Percentiles rank a stretch among this genome's conserved stretches.
Conservation (phyloP, 2,797 vertebrate genomes). For the Aratinga solstitialis region DNA sequence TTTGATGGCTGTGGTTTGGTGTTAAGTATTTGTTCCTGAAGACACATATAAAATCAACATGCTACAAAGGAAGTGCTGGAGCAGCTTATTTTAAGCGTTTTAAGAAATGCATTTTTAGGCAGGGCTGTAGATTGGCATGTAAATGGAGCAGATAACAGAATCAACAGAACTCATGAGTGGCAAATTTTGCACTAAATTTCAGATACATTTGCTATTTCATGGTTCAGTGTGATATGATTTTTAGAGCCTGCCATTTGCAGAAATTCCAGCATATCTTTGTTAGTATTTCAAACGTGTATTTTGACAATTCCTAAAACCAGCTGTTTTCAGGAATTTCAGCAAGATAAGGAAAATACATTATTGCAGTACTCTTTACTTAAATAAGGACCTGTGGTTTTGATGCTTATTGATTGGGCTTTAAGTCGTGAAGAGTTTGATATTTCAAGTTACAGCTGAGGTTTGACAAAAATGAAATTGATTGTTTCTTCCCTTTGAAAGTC, state of each 20-base stretch:
- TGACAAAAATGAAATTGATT: constrained; percentile 18
- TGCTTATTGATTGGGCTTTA: not conserved
- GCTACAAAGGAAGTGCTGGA: not conserved
- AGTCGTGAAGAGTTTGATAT: not conserved
- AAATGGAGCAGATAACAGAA: constrained; percentile 46
- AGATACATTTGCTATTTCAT: constrained; percentile 44
- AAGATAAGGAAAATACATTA: not conserved
- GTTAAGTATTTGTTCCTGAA: constrained; percentile 10
- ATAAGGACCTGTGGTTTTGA: not conserved
- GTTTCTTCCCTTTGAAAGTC: not conserved
- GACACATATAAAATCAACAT: not conserved
- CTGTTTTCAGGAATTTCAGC: not conserved
- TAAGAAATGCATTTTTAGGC: not conserved
- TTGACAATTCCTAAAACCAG: not conserved
- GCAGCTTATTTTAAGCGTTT: constrained; percentile 7
- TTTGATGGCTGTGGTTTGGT: not conserved
- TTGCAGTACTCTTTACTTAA: not conserved
- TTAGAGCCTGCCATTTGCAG: not conserved
- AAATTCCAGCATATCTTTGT: not conserved
- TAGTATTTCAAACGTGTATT: constrained; percentile 14
- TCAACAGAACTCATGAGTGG: constrained; percentile 11
- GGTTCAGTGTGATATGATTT: constrained; percentile 13
- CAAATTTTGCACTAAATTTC: constrained; percentile 57
- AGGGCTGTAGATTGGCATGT: not conserved
- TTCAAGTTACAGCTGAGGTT: not conserved